Conservation (phyloP, 2,888 invertebrate genomes). For the Phortica magna region DNA sequence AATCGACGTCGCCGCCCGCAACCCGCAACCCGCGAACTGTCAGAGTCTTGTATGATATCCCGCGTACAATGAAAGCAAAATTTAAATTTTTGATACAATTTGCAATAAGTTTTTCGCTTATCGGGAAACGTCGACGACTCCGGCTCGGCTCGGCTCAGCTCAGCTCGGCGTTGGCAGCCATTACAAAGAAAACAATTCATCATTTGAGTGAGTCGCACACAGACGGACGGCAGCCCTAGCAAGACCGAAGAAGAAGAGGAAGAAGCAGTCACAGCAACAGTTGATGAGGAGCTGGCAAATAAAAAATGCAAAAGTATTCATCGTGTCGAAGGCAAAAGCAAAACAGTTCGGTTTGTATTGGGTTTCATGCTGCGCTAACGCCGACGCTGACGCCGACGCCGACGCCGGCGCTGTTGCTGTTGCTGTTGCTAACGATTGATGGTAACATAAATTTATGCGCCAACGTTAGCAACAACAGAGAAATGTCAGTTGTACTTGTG, state of each 20-base stretch:
- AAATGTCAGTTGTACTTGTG: neutral
- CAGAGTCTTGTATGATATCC: neutral
- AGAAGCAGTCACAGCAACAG: neutral
- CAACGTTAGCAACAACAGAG: constrained; percentile 46
- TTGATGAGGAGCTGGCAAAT: constrained; percentile 30
- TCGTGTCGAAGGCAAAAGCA: constrained; percentile 22
- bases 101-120: constrained; percentile 60
- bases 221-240: neutral
- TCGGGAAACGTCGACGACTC: constrained; percentile 16
- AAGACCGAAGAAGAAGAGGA: neutral
- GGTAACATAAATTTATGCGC: constrained; percentile 30
- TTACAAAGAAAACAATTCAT: constrained; percentile 71
- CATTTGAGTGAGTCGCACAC: constrained; percentile 57
- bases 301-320: constrained; percentile 43
- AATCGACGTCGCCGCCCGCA: neutral
- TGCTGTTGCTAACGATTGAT: neutral
- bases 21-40: constrained; percentile 34
- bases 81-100: constrained; percentile 74
- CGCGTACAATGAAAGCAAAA: constrained; percentile 71
- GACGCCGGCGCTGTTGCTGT: neutral
- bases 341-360: neutral
- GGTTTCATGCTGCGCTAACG: constrained; percentile 45
- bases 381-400: constrained; percentile 34
- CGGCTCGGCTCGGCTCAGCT: neutral
- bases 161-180: constrained; percentile 24